Conservation (phyloP, 1,140 invertebrate species). For the Mizuhopecten yessoensis region DNA sequence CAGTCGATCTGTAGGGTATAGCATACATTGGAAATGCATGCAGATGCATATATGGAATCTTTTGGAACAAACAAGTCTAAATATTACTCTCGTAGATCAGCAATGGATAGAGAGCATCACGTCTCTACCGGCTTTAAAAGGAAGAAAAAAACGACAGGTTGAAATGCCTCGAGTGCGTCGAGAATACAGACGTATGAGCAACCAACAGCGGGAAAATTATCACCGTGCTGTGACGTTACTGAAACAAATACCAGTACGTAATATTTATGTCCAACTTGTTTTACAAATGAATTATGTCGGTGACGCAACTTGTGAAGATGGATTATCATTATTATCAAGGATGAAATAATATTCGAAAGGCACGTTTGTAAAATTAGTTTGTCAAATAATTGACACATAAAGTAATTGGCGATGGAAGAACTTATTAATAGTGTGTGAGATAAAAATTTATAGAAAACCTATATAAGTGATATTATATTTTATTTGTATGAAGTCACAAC, state of each 20-base stretch:
- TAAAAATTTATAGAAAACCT: too few relatives aligned
- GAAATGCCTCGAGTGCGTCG: constrained; percentile 63
- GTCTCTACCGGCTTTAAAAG: background rate
- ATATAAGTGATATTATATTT: too few relatives aligned
- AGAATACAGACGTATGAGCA: constrained; percentile 80
- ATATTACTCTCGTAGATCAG: constrained; percentile 46
- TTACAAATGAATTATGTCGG: too few relatives aligned
- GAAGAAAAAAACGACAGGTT: background rate
- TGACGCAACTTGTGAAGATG: too few relatives aligned
- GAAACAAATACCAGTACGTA: constrained; percentile 80
- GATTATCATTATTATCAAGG: too few relatives aligned
- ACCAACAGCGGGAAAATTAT: constrained; percentile 75
- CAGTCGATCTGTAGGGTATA: constrained; percentile 44
- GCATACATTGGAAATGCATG: constrained; percentile 52
- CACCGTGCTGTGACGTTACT: constrained; percentile 79
- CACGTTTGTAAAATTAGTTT: too few relatives aligned
- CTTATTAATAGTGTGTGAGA: too few relatives aligned
- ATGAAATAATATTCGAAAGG: too few relatives aligned
- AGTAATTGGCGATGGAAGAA: too few relatives aligned
- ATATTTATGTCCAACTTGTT: too few relatives aligned
- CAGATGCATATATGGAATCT: constrained; percentile 41
- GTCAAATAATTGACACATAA: too few relatives aligned
- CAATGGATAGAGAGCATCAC: constrained; percentile 47
- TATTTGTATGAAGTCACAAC: too few relatives aligned
- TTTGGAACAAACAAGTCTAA: constrained; percentile 17